A percentile compares a stretch with the other conserved stretches of the same genome.
phyloP scores from a whole-genome alignment of 1,140 invertebrate species.

The Brachionus rotundiformis region DNA sequence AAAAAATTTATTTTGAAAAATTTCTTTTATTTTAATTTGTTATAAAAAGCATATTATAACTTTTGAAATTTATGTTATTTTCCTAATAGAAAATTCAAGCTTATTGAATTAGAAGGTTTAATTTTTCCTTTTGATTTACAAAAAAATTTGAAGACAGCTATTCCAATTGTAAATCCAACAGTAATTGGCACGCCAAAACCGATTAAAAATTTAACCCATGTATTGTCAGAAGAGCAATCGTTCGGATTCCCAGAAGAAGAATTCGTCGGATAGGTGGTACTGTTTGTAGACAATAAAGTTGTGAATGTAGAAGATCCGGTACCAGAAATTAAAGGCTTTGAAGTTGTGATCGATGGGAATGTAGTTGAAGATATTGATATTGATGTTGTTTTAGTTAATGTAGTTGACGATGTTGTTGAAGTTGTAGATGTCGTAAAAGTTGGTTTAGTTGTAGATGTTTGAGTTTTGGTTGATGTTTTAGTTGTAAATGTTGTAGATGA shows the following conservation, averaged over 20 bases:
- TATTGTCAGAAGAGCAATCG: background rate
- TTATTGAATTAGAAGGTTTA: background rate
- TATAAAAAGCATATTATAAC: too few relatives aligned
- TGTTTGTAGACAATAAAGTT: too few relatives aligned
- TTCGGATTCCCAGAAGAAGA: background rate
- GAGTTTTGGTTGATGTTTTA: too few relatives aligned
- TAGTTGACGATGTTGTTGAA: background rate
- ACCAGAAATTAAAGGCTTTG: background rate
- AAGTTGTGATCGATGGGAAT: too few relatives aligned
- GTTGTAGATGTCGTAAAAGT: background rate
- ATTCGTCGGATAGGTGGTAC: too few relatives aligned
- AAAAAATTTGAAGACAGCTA: background rate
- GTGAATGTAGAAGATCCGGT: background rate
- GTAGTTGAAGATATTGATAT: background rate
- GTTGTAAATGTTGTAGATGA: too few relatives aligned
- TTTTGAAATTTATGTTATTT: too few relatives aligned
- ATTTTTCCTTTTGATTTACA: background rate
- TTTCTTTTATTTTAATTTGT: too few relatives aligned
- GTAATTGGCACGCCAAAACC: background rate
- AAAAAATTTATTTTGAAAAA: too few relatives aligned
- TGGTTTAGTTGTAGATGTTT: background rate
- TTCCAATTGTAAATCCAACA: background rate
- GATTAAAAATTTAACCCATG: background rate
- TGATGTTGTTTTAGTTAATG: background rate
- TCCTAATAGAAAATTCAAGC: too few relatives aligned